Evolutionary conservation across 2,113 vertebrate genomes (phyloP), one percentile per base, ranked within the genome.

Genomic region (Heterochromis multidens): DNA sequence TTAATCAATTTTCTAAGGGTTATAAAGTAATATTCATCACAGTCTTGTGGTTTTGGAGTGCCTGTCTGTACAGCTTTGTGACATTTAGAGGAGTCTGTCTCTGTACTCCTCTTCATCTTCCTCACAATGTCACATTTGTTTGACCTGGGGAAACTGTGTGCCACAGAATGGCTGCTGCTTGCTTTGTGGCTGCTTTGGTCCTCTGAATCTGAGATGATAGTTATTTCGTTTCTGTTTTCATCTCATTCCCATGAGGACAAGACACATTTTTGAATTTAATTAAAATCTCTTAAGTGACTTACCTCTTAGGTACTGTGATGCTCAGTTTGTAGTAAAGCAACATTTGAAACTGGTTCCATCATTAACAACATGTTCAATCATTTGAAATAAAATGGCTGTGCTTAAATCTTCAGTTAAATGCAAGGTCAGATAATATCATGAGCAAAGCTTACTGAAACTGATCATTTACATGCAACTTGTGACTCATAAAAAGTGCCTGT

Each of bases 21-120:
- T 87, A 85, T 89, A 82, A 91, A 91, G 70, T 91, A 91, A 52
- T 25, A 80, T 25, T 91, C 87, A 52, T 91, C 90, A 1, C 87
- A 87, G 67, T 91, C 85, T 43, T 85, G 87, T 13, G 87, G 87
- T 29, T 59, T 82, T 5, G 84, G 67, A 19, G 46, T 2, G 46
- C 82, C 17, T 14, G 85, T 87, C 56, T 87, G 76, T 2, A 80
- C 67, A 79, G 62, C 40, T 58, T 7, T 29, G 31, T 84, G 1
- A 57, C 59, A 25, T 80, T 57, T 79, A 9, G 49, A 57, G 13
- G 40, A 17, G 65, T 70, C 14, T 70, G 23, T 37, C 23, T 23
- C 4, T 56, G 27, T 52, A 80, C 9, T 58, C 6, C 7, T 35
- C 49, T 67, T 67, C 7, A 3, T 56, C 0, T n/a, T 57, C 31